phyloP scores from a whole-genome alignment of 2,888 invertebrate species.

The Andrena hattorfiana region DNA sequence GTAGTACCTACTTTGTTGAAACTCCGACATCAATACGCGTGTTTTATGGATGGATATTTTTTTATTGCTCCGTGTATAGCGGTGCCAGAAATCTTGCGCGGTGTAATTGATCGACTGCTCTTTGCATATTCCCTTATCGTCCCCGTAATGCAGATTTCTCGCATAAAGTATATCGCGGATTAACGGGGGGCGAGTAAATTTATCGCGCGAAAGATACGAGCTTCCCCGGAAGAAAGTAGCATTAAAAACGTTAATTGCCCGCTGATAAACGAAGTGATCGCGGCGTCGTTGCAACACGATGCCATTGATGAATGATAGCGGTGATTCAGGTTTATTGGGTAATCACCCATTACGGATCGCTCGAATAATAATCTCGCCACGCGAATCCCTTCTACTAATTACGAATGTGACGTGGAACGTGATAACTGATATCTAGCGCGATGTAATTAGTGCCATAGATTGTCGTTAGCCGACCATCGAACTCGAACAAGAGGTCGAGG shows the following conservation, averaged over 20 bases:
- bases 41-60: no score
- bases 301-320: conserved; percentile 28
- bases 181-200: background rate
- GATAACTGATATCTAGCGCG: conserved; percentile 67
- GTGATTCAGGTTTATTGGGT: conserved; percentile 59
- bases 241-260: background rate
- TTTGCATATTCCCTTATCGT: no score
- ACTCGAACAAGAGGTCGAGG: background rate
- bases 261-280: background rate
- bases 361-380: conserved; percentile 58
- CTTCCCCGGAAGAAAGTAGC: background rate
- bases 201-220: background rate
- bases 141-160: no score
- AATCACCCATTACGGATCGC: conserved; percentile 46
- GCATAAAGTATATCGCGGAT: no score
- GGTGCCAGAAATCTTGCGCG: no score
- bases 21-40: no score
- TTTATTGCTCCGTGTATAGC: no score
- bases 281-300: background rate
- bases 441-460: conserved; percentile 61
- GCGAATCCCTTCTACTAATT: conserved; percentile 62
- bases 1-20: no score
- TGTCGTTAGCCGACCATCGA: conserved; percentile 23
- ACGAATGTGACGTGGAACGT: conserved; percentile 48
- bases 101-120: no score